Evolutionary conservation across 2,797 vertebrate genomes (phyloP).

Genomic region (Knipowitschia caucasica): DNA sequence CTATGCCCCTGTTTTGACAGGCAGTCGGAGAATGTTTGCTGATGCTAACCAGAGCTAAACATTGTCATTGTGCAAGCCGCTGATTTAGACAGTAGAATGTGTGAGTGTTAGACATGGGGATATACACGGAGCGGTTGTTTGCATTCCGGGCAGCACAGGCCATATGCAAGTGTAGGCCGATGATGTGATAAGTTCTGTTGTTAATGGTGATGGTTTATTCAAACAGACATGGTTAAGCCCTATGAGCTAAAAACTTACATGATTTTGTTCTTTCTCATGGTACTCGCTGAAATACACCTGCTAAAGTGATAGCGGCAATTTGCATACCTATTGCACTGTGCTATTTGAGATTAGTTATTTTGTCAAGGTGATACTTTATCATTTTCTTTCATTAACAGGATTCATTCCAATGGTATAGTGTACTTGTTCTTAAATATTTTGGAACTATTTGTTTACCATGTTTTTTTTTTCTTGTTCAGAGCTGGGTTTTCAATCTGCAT

Average conservation of each 20-base stretch:
- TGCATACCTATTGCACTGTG: no score
- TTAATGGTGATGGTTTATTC: conserved; percentile 41
- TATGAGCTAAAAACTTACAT: background rate
- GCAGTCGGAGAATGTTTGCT: conserved; percentile 83
- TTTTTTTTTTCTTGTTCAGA: no score
- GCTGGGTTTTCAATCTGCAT: no score
- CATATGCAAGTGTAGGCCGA: conserved; percentile 44
- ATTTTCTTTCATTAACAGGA: no score
- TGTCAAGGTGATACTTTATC: no score
- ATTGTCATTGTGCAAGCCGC: conserved; percentile 72
- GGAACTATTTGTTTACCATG: no score
- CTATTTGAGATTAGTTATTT: no score
- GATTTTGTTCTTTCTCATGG: background rate
- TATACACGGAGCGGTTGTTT: conserved; percentile 71
- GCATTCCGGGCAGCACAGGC: conserved; percentile 63
- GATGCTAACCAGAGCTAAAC: conserved; percentile 81
- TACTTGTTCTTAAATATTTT: no score
- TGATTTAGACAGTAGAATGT: conserved; percentile 69
- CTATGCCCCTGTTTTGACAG: conserved; percentile 80
- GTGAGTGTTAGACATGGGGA: conserved; percentile 58
- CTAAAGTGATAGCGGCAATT: background rate
- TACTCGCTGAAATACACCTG: background rate
- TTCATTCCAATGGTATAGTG: no score
- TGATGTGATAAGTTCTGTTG: conserved; percentile 52
- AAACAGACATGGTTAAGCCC: conserved; percentile 17